Evolutionary conservation across 2,113 vertebrate species (phyloP).

Genomic region (Passer montanus): DNA sequence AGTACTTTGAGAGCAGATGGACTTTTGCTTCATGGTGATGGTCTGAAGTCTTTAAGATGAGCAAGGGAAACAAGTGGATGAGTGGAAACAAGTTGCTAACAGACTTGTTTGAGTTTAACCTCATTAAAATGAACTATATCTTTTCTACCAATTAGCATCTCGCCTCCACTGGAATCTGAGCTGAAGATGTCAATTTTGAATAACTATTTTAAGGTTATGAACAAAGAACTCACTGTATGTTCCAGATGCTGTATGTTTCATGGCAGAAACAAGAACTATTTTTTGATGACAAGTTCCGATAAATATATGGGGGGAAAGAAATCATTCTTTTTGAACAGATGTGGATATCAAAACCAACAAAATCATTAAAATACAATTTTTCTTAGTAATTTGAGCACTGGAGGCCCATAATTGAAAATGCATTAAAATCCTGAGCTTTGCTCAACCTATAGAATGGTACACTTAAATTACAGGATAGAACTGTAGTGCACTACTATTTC

Average conservation of each 20-base stretch:
- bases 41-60: not conserved
- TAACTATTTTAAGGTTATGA: constrained; percentile 30
- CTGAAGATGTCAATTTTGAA: not conserved
- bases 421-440: not conserved
- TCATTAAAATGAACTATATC: not conserved
- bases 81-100: not conserved
- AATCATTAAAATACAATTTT: not conserved
- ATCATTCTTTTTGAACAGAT: not conserved
- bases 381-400: not conserved
- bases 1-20: not conserved
- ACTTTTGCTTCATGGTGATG: not conserved
- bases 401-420: not conserved
- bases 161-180: not conserved
- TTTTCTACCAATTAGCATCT: constrained; percentile 4
- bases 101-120: not conserved
- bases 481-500: not conserved
- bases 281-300: not conserved
- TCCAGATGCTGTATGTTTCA: not conserved
- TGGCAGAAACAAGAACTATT: constrained; percentile 2
- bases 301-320: not conserved
- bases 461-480: not conserved
- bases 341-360: not conserved
- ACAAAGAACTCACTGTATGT: not conserved
- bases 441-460: not conserved
- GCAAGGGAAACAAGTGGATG: too few relatives aligned